phyloP scores from a whole-genome alignment of 2,797 vertebrate species.

The Eospalax fontanierii region DNA sequence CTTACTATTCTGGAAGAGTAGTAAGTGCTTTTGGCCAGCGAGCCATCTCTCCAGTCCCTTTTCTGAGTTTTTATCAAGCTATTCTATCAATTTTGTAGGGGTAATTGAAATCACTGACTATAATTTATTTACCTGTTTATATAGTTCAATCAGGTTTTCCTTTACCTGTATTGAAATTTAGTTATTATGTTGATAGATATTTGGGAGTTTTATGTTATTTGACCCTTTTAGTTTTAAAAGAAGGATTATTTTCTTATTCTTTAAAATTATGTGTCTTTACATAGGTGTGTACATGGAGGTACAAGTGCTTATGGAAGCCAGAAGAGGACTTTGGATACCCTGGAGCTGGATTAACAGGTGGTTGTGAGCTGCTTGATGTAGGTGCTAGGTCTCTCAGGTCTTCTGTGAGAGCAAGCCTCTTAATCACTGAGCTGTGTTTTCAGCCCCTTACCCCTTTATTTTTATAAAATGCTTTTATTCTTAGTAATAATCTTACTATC shows the following conservation, averaged over 20 bases:
- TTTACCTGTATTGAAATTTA: conserved; percentile 20
- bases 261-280: background rate
- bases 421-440: background rate
- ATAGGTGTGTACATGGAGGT: background rate
- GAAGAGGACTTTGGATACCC: background rate
- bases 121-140: conserved; percentile 38
- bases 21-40: too few species aligned
- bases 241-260: background rate
- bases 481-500: conserved; percentile 18
- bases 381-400: background rate
- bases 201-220: background rate
- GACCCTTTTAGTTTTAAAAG: background rate
- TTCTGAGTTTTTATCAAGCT: background rate
- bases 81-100: conserved; percentile 5
- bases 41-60: background rate
- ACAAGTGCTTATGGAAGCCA: background rate
- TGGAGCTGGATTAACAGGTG: background rate
- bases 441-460: background rate
- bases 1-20: too few species aligned
- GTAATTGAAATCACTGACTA: background rate
- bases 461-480: conserved; percentile 30
- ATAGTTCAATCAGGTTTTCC: background rate
- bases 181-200: conserved; percentile 19
- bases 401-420: background rate
- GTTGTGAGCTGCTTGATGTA: background rate